Base-by-base conservation (phyloP, 2,797 vertebrate genomes). In the Xenops minutus region DNA sequence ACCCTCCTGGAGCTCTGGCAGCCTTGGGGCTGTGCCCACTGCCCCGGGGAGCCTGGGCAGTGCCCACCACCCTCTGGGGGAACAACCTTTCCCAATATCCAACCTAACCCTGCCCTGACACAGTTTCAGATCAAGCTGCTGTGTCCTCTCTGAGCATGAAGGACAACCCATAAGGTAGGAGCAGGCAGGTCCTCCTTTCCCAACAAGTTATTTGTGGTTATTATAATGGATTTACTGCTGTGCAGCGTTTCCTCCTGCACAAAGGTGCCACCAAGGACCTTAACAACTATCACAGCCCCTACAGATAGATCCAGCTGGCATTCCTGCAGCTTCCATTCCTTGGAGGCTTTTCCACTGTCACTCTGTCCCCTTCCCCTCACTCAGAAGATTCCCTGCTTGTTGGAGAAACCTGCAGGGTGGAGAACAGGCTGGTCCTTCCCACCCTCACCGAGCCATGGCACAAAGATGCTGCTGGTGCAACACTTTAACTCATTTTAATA, bases 401-500 rank as follows among this genome's bases (percentile, higher is more conserved):
- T 32, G 34, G 37, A 36, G 69, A 52, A 55, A 48, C 24, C 80
- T 29, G 52, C 73, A 26, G 89, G 81, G 7, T 1, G 20, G 85
- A 83, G 73, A 12, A 10, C 59, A 37, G 67, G 30, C 63, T 41
- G 88, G 37, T 3, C 15, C 51, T 41, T n/a, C 64, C 87, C 78
- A 17, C 1, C 54, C 24, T 0, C 51, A 5, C 20, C 2, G 2
- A 41, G 67, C 34, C 3, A 1, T 1, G 6, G 55, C 79, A 64
- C 51, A 43, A 44, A 75, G 58, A 52, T 48, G 67, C 88, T 59
- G 69, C 91, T 63, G 86, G 12, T 66, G 51, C 72, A 62, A 44
- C 0, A 48, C 72, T 92, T 77, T 17, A 51, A 64, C 76, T 93
- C 74, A 51, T 81, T 81, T 95, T 77, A 71, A 44, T 36, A 43